A percentile compares a stretch with the other conserved stretches of the same genome.
Evolutionary conservation across 2,113 vertebrate species (phyloP).

Genomic region (Lophochroa leadbeateri): DNA sequence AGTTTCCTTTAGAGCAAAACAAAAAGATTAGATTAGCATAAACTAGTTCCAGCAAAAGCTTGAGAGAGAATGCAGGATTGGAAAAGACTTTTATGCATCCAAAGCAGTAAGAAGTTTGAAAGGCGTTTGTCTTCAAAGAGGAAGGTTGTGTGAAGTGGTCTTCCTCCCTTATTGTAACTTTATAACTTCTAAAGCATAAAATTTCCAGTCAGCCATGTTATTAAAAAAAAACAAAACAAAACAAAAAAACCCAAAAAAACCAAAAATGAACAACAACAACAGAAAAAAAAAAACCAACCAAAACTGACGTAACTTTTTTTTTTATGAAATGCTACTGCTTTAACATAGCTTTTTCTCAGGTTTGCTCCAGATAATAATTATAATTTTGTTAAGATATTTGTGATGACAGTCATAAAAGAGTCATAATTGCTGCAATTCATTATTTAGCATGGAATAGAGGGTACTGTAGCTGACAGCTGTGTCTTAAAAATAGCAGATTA

Average conservation of each 20-base stretch:
- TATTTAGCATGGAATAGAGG: neutral
- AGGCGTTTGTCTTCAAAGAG: neutral
- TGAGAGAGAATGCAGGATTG: neutral
- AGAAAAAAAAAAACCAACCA: neutral
- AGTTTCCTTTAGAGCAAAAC: neutral
- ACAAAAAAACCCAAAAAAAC: neutral
- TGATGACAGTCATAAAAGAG: neutral
- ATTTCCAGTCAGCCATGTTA: neutral
- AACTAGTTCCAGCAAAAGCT: neutral
- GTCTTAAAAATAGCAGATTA: neutral
- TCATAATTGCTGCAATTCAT: neutral
- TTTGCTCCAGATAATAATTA: neutral
- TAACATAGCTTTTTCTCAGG: neutral
- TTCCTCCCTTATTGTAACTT: neutral
- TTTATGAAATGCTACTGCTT: neutral
- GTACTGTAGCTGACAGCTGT: neutral
- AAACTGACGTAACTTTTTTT: neutral
- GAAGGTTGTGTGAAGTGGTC: neutral
- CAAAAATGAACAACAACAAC: neutral
- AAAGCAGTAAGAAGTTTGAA: neutral
- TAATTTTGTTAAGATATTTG: neutral
- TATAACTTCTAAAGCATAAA: neutral
- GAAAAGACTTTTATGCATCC: neutral
- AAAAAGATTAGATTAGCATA: neutral
- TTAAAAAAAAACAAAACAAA: neutral